phyloP scores from a whole-genome alignment of 1,140 invertebrate genomes.

The Drosophila gunungcola region DNA sequence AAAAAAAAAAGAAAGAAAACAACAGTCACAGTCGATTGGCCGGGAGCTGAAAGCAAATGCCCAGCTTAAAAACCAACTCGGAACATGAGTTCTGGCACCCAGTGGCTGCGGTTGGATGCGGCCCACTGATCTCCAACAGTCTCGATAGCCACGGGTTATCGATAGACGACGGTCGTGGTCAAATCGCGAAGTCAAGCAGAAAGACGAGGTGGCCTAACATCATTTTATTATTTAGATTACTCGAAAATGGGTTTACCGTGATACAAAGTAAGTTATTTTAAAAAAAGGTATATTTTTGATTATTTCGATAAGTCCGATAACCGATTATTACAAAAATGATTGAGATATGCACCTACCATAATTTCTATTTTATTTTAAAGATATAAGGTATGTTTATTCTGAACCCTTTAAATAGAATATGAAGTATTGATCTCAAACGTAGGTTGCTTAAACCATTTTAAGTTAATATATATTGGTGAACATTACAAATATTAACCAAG shows the following conservation, averaged over 20 bases:
- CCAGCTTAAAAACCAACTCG: conserved; percentile 15
- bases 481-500: no score
- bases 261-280: no score
- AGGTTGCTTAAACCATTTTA: no score
- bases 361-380: no score
- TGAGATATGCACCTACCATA: no score
- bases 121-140: conserved; percentile 28
- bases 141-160: conserved; percentile 37
- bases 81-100: conserved; percentile 53
- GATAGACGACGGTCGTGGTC: neutral
- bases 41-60: conserved; percentile 43
- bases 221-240: neutral
- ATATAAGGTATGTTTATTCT: no score
- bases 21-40: conserved; percentile 58
- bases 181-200: neutral
- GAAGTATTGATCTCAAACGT: no score
- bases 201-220: neutral
- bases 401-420: no score
- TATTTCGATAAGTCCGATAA: neutral
- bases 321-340: neutral
- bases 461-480: no score
- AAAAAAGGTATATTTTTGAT: neutral
- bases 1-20: neutral
- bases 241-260: no score
- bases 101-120: conserved; percentile 48